These are phyloP conservation scores for Pangasius mekongensis DNA, from an alignment of 2,797 vertebrate species.

Conservation along the genomic window DNA sequence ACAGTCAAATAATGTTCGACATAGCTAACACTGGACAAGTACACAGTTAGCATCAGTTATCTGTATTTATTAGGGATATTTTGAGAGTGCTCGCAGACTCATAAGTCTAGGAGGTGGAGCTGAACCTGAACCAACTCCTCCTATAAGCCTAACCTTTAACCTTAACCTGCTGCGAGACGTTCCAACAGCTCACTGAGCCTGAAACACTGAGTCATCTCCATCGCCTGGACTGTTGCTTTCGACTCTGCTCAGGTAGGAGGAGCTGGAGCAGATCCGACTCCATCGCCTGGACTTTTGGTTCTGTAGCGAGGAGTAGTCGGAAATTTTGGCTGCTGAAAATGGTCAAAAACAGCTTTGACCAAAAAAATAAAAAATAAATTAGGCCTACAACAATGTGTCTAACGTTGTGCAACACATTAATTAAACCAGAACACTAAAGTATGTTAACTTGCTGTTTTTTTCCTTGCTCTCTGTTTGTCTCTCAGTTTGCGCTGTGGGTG, in stretches of 20 bases:
- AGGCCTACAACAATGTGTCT: background rate
- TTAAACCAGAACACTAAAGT: background rate
- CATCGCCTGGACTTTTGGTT: background rate
- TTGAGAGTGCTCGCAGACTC: background rate
- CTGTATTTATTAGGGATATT: background rate
- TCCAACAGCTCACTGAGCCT: background rate
- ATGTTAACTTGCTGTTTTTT: background rate
- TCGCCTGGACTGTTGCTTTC: background rate
- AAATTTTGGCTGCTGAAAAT: background rate
- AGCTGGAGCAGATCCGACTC: background rate
- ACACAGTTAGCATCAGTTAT: background rate
- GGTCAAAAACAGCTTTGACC: too few species aligned
- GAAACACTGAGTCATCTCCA: background rate
- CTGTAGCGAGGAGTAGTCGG: background rate
- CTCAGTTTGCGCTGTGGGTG: conserved; percentile 95
- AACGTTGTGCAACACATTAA: background rate
- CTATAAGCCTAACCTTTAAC: background rate
- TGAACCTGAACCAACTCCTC: background rate
- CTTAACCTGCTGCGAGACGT: background rate
- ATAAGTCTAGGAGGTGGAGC: background rate
- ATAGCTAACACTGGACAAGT: background rate
- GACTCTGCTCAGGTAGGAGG: background rate
- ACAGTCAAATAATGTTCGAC: background rate
- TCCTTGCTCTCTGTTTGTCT: background rate
- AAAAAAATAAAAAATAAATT: background rate